phyloP scores from a whole-genome alignment of 2,113 vertebrate genomes.

The Aepyceros melampus region DNA sequence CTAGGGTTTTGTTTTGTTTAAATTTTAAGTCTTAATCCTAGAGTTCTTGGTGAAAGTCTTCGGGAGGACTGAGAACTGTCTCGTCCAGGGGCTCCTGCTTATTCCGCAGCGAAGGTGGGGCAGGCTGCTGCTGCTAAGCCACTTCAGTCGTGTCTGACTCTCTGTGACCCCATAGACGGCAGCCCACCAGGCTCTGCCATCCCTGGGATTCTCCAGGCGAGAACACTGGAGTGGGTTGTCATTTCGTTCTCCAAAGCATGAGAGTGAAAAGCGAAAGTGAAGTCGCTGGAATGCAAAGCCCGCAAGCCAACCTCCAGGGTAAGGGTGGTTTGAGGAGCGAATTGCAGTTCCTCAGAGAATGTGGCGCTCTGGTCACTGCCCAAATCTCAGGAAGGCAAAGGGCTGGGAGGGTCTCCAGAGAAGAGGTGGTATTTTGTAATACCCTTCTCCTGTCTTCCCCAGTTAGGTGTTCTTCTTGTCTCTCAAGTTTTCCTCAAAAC shows the following conservation, averaged over 20 bases:
- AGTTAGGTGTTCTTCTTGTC: background rate
- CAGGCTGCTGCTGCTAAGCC: background rate
- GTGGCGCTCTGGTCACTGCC: fast-evolving
- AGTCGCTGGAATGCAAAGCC: background rate
- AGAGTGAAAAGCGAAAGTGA: no score
- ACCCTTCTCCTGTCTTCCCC: background rate
- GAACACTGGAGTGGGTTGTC: no score
- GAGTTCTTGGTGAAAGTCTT: background rate
- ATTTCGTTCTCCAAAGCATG: no score
- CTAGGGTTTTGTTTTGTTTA: background rate
- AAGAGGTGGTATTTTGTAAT: fast-evolving
- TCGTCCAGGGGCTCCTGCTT: background rate
- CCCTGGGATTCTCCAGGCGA: no score
- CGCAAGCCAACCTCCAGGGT: background rate
- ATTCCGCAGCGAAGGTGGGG: background rate
- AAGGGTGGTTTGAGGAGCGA: background rate
- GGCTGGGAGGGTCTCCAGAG: background rate
- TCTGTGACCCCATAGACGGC: no score
- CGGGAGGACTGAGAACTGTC: background rate
- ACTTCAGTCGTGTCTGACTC: no score
- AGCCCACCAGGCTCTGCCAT: no score
- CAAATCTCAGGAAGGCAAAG: no score
- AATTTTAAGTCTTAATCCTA: background rate
- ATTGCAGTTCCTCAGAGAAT: no score
- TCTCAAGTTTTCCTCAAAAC: background rate